These are phyloP conservation scores for Eriocheir sinensis DNA, from an alignment of 1,140 invertebrate species.

Conservation along the genomic window DNA sequence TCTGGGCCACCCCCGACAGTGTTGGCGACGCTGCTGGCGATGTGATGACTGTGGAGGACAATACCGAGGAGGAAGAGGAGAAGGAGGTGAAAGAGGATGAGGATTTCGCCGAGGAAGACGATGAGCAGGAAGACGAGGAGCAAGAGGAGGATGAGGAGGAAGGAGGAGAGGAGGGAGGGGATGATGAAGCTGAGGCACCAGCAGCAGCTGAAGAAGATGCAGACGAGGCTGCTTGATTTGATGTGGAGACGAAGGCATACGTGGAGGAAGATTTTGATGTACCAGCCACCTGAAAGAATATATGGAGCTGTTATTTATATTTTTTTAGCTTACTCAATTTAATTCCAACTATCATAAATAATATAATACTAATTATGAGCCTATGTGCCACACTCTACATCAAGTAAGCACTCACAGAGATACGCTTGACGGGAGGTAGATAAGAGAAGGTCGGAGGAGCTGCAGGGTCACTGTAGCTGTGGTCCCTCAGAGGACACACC, in stretches of 20 bases:
- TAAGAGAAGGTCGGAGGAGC: background rate
- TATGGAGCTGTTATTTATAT: no score
- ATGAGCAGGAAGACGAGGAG: background rate
- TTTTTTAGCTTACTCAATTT: no score
- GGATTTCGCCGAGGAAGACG: background rate
- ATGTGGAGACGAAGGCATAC: background rate
- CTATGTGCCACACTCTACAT: background rate
- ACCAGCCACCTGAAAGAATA: conserved; percentile 12
- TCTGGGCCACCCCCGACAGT: background rate
- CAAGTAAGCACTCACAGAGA: conserved; percentile 27
- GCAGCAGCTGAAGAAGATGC: conserved; percentile 20
- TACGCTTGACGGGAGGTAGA: conserved; percentile 46
- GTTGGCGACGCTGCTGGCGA: conserved; percentile 3
- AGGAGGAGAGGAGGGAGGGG: conserved; percentile 37
- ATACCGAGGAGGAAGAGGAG: background rate
- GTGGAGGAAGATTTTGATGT: background rate
- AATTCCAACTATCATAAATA: no score
- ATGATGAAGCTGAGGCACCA: background rate
- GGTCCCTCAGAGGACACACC: conserved; percentile 72
- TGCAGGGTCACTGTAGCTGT: conserved; percentile 70
- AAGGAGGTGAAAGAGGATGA: background rate
- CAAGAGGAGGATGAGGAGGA: conserved; percentile 30
- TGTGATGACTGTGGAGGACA: background rate
- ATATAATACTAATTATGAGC: background rate
- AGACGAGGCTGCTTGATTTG: background rate